phyloP scores from a whole-genome alignment of 1,140 invertebrate species.

The Bemisia tabaci region DNA sequence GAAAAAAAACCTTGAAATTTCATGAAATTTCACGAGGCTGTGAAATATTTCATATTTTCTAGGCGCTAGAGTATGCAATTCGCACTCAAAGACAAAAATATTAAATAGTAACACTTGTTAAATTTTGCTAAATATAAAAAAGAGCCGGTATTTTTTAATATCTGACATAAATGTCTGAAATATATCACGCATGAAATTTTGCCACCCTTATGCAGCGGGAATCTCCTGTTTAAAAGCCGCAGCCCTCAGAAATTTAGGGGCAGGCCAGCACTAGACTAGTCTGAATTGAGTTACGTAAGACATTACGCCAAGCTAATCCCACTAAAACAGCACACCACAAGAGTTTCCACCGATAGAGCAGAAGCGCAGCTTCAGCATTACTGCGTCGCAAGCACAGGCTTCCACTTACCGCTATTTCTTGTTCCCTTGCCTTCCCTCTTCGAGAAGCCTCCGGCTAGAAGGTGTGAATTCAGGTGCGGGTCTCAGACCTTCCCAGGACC shows the following conservation, averaged over 20 bases:
- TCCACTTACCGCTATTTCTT: conserved; percentile 32
- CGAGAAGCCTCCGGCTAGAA: conserved; percentile 38
- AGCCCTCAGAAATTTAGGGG: conserved; percentile 15
- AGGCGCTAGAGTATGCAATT: no score
- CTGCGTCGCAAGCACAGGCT: conserved; percentile 23
- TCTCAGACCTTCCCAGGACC: conserved; percentile 44
- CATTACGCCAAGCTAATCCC: conserved; percentile 37
- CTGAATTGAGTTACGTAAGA: conserved; percentile 41
- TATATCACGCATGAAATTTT: no score
- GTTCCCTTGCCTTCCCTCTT: conserved; percentile 37
- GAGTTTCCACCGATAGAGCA: conserved; percentile 35
- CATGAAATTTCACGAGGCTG: no score
- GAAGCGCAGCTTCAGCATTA: conserved; percentile 23
- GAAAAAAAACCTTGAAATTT: no score
- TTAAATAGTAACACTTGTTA: no score
- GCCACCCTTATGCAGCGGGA: no score
- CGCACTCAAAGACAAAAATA: no score
- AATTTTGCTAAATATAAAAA: no score
- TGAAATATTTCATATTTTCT: no score
- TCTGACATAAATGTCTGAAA: no score
- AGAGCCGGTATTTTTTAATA: no score
- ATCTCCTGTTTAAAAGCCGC: no score
- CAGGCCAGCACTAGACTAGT: conserved; percentile 40
- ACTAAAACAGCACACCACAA: conserved; percentile 39
- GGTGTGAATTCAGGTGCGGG: conserved; percentile 30